Evolutionary conservation across 2,113 vertebrate species (phyloP).

Genomic region (Eupsittula cactorum): DNA sequence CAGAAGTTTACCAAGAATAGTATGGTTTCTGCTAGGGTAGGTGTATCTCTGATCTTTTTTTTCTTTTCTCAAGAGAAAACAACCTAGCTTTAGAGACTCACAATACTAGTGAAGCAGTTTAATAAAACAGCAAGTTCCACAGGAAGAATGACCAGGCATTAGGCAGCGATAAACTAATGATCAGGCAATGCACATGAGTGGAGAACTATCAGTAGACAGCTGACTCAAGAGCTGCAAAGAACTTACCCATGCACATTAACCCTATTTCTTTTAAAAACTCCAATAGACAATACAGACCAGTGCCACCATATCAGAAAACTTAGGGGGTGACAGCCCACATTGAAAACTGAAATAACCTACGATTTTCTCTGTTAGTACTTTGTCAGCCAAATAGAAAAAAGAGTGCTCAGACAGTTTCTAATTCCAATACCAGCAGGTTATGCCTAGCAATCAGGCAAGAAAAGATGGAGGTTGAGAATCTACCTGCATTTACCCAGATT

Average conservation of each 20-base stretch:
- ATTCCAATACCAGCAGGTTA: conserved; percentile 64
- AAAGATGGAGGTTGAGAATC: neutral
- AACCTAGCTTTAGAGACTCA: neutral
- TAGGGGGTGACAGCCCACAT: neutral
- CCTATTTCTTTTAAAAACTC: conserved; percentile 25
- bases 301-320: conserved; percentile 23
- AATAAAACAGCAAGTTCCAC: conserved; percentile 18
- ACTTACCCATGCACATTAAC: neutral
- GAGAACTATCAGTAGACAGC: conserved; percentile 15
- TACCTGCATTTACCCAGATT: neutral
- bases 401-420: conserved; percentile 39
- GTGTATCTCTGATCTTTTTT: neutral
- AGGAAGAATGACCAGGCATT: conserved; percentile 27
- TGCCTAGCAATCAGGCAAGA: conserved; percentile 4
- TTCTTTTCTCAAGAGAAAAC: neutral
- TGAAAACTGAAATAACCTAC: conserved; percentile 44
- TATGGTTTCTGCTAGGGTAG: neutral
- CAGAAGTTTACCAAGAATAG: conserved; percentile 3
- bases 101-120: neutral
- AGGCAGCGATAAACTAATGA: conserved; percentile 40
- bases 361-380: conserved; percentile 65
- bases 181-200: conserved; percentile 12
- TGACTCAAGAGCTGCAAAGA: neutral
- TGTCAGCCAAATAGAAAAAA: conserved; percentile 43
- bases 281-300: neutral